Evolutionary conservation across 2,797 vertebrate species (phyloP).

Genomic region (Dendrocincla tyrannina): DNA sequence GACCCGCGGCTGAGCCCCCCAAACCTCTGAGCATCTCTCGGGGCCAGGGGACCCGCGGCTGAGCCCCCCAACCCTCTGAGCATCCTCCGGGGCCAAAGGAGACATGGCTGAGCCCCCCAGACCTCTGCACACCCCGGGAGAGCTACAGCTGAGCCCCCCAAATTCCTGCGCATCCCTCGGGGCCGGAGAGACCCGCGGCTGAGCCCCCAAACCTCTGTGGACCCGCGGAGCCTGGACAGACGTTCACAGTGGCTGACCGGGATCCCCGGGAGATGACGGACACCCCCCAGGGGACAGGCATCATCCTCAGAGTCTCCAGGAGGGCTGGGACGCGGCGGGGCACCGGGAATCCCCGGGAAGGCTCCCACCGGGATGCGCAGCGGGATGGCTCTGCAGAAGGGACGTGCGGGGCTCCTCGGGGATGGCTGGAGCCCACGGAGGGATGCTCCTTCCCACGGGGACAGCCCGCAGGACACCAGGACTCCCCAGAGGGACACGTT

Average conservation of each 20-base stretch:
- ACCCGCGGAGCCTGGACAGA: background rate
- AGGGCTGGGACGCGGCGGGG: background rate
- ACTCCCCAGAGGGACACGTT: rapidly evolving
- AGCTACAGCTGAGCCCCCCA: too few relatives aligned
- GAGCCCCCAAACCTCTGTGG: background rate
- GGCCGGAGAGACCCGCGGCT: background rate
- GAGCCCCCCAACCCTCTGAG: too few relatives aligned
- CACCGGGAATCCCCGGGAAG: rapidly evolving
- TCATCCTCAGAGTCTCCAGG: too few relatives aligned
- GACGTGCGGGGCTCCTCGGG: rapidly evolving
- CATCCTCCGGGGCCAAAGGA: too few relatives aligned
- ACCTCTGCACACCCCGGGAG: too few relatives aligned
- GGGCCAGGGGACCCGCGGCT: too few relatives aligned
- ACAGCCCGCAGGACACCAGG: background rate
- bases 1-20: too few relatives aligned
- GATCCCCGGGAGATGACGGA: rapidly evolving
- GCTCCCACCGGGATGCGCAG: rapidly evolving
- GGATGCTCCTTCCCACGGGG: background rate
- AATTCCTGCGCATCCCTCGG: too few relatives aligned
- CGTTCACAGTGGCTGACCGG: background rate
- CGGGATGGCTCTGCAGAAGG: background rate
- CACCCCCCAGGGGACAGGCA: background rate
- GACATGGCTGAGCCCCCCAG: too few relatives aligned
- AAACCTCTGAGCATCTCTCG: too few relatives aligned
- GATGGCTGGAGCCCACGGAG: rapidly evolving